phyloP scores from a whole-genome alignment of 2,888 invertebrate species.

The Bruchidius siliquastri region DNA sequence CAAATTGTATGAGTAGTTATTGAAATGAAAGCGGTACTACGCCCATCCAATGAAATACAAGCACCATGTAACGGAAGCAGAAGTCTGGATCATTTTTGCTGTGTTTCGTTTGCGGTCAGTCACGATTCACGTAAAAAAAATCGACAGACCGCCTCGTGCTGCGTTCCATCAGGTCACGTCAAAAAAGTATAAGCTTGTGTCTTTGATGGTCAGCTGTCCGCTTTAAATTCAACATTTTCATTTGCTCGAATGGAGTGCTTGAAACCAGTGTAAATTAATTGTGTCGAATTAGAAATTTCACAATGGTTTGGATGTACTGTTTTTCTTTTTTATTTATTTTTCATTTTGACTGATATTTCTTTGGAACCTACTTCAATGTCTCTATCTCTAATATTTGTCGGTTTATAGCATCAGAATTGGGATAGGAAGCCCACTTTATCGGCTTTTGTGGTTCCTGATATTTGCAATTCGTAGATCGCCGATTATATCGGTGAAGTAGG shows the following conservation, averaged over 20 bases:
- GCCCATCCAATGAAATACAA: neutral
- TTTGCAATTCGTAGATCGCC: no score
- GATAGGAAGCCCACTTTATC: no score
- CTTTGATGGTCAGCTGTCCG: neutral
- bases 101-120: neutral
- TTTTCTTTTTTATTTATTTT: no score
- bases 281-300: neutral
- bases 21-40: neutral
- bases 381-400: no score
- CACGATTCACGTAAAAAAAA: neutral
- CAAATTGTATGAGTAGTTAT: neutral
- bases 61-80: neutral
- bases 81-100: neutral
- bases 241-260: neutral
- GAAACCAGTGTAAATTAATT: neutral
- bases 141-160: neutral
- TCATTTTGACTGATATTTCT: no score
- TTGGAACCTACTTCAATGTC: no score
- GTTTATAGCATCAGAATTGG: no score
- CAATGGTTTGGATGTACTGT: no score
- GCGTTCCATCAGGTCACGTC: neutral
- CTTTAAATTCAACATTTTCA: neutral
- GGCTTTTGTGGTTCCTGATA: no score
- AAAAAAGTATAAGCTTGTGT: neutral
- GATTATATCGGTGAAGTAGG: no score